phyloP scores from a whole-genome alignment of 92 coral and sea anemone genomes.

The Zoanthus sociatus region DNA sequence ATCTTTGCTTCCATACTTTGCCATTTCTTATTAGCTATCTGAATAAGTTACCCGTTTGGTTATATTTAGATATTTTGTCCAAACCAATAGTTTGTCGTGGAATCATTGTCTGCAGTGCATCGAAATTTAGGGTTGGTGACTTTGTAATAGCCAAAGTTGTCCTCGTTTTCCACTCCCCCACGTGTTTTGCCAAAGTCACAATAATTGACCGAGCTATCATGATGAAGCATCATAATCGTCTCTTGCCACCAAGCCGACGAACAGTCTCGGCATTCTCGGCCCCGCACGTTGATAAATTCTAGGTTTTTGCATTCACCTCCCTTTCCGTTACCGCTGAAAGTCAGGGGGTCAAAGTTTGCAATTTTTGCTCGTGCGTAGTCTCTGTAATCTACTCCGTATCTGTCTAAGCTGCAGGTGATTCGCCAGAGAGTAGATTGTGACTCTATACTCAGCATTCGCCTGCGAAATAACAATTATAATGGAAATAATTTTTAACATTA shows the following conservation, averaged over 20 bases:
- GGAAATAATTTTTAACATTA: too few species aligned
- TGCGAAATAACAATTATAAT: neutral
- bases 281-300: slow-evolving; percentile 69
- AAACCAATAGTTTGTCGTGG: slow-evolving; percentile 60
- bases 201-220: slow-evolving; percentile 32
- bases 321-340: slow-evolving; percentile 11
- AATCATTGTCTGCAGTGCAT: slow-evolving; percentile 36
- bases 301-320: slow-evolving; percentile 45
- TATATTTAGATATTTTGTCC: slow-evolving; percentile 20
- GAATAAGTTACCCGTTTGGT: too few species aligned
- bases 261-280: slow-evolving; percentile 51
- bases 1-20: too few species aligned
- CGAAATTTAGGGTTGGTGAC: slow-evolving; percentile 46
- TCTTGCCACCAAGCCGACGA: slow-evolving; percentile 62
- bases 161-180: slow-evolving; percentile 19
- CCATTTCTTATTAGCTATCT: neutral
- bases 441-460: slow-evolving; percentile 45
- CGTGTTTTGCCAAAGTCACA: slow-evolving; percentile 51
- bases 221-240: slow-evolving; percentile 35
- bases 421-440: slow-evolving; percentile 68
- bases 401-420: slow-evolving; percentile 65
- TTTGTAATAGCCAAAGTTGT: slow-evolving; percentile 55
- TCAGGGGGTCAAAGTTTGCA: slow-evolving; percentile 48
- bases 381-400: slow-evolving; percentile 57
- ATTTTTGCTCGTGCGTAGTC: slow-evolving; percentile 66